A percentile compares a stretch with the other conserved stretches of the same genome.
These are phyloP conservation scores for Stictocephala bisonia DNA, from an alignment of 2,888 invertebrate species.

Conservation along the genomic window DNA sequence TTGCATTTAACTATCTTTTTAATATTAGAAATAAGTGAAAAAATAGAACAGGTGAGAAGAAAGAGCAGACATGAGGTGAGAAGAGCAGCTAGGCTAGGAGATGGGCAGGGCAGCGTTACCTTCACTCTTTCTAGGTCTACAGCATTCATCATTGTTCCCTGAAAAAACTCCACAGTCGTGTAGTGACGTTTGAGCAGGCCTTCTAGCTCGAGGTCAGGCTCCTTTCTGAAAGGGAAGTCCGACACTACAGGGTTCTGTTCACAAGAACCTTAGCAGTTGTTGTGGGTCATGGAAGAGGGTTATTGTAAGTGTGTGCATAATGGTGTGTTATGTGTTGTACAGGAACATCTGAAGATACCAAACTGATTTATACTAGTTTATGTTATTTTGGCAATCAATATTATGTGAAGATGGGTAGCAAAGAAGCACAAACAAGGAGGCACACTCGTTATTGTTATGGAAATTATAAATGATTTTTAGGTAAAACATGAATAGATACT, in stretches of 20 bases:
- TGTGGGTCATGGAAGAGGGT: neutral
- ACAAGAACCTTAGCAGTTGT: slow-evolving; percentile 22
- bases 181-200: slow-evolving; percentile 99
- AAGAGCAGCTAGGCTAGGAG: neutral
- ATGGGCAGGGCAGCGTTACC: slow-evolving; percentile 70
- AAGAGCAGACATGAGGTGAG: neutral
- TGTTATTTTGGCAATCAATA: no score
- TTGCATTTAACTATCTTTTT: no score
- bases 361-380: no score
- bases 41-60: neutral
- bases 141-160: slow-evolving; percentile 99
- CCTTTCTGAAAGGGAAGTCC: slow-evolving; percentile 83
- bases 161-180: slow-evolving; percentile 99
- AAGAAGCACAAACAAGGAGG: no score
- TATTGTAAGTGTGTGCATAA: no score
- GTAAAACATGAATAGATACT: no score
- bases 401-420: no score
- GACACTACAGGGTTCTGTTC: slow-evolving; percentile 33
- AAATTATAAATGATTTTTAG: no score
- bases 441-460: no score
- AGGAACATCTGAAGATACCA: no score
- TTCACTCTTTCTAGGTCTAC: slow-evolving; percentile 99
- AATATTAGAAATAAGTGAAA: neutral
- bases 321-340: no score
- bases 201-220: slow-evolving; percentile 99